Percentiles rank a stretch among this genome's conserved stretches.
These are phyloP conservation scores for Apamea anceps DNA, from an alignment of 2,888 invertebrate genomes.

Conservation along the genomic window DNA sequence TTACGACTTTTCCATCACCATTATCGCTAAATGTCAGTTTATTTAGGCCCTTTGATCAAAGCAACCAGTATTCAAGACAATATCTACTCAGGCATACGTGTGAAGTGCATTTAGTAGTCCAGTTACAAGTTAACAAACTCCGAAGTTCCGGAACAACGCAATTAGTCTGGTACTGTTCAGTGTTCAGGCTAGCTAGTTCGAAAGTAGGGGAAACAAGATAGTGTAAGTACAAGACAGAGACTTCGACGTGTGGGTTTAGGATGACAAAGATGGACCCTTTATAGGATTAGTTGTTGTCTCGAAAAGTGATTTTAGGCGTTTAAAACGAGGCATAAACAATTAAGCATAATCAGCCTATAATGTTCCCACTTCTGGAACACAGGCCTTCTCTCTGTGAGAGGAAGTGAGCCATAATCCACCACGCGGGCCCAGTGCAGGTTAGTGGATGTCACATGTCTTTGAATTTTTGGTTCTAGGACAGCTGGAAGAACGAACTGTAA, in stretches of 20 bases:
- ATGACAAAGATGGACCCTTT: background rate
- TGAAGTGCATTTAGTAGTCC: conserved; percentile 6
- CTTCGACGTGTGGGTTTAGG: background rate
- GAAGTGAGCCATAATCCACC: background rate
- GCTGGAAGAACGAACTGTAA: background rate
- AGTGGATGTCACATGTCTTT: background rate
- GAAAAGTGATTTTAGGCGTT: background rate
- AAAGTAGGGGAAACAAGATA: conserved; percentile 23
- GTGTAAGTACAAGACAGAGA: background rate
- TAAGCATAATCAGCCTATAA: background rate
- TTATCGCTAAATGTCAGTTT: background rate
- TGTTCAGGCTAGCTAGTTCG: conserved; percentile 4
- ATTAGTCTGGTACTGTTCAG: conserved; percentile 35
- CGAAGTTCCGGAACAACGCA: conserved; percentile 26
- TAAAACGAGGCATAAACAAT: background rate
- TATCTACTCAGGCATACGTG: no score
- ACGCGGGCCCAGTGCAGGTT: background rate
- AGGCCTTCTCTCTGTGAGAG: background rate
- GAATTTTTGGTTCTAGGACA: background rate
- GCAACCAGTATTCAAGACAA: background rate
- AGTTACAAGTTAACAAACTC: conserved; percentile 21
- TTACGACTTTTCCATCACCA: background rate
- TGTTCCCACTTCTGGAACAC: background rate
- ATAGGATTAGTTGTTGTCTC: background rate
- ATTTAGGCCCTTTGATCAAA: background rate